Conservation (phyloP, 2,113 vertebrate genomes). For the Lepus timidus region DNA sequence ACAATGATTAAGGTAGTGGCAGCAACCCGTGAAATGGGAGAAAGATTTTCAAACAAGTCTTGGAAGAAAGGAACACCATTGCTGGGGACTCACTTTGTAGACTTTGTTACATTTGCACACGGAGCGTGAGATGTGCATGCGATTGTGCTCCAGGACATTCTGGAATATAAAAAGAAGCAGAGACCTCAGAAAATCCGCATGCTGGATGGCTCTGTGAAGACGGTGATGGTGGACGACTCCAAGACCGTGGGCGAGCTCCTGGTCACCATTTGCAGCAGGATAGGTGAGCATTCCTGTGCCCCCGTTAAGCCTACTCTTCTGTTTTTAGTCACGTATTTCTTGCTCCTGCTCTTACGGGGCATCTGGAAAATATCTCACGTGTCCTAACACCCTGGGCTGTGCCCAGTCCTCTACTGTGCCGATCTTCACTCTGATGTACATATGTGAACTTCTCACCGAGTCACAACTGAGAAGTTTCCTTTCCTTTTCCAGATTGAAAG, state of each 20-base stretch:
- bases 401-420: not conserved
- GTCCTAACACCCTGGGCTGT: not conserved
- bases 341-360: not conserved
- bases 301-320: rapidly evolving
- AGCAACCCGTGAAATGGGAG: not conserved
- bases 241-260: conserved; percentile 98
- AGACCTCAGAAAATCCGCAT: conserved; percentile 98
- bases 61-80: not conserved
- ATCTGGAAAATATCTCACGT: not conserved
- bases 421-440: not conserved
- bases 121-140: not conserved
- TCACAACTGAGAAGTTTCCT: not conserved
- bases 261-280: conserved; percentile 98
- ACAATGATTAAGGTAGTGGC: not conserved
- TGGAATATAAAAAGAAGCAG: conserved; percentile 99
- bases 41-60: not conserved
- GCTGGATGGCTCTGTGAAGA: conserved; percentile 98
- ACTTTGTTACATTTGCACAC: not conserved
- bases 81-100: not conserved
- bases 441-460: not conserved
- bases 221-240: conserved; percentile 99
- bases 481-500: not conserved
- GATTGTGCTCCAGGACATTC: conserved; percentile 91
- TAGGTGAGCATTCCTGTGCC: conserved; percentile 88
- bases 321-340: not conserved